Base-by-base conservation (phyloP, 2,797 vertebrate species). In the Pterois miles region DNA sequence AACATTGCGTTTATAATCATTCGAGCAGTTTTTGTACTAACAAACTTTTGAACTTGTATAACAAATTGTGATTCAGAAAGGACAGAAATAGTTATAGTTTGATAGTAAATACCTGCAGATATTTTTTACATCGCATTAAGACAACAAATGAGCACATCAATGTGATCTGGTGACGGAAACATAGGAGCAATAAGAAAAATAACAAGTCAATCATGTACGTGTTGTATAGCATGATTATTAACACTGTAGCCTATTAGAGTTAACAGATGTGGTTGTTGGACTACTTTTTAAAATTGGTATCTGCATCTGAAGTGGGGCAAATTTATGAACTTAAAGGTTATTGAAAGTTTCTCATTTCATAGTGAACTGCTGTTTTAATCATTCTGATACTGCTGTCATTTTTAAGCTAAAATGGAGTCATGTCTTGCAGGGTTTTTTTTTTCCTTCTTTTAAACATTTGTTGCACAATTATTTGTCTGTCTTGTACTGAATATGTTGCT, bases 21-120 rank as follows among this genome's bases (percentile, higher is more conserved):
- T 70, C 56, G 16, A 89, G 80, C 69, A 64, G 50, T 80, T 91
- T 92, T 93, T 92, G 53, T 90, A 89, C 81, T 76, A 76, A 89
- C 20, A n/a, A 53, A 56, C 53, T 81, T 88, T 84, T 86, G 33
- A 86, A 86, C 64, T 87, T 23, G 12, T 74, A 50, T 65, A 65
- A 84, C 65, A 78, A 82, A 68, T 31, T 70, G 40, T 46, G 34
- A 56, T 80, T 78, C 36, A 63, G 53, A 74, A 69, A 79, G 83
- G 9, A 52, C 25, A 69, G n/a, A 65, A 80, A 85, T 77, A 31
- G 81, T 58, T 79, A 5, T 85, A 87, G 85, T 89, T 89, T 91
- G 76, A 84, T 85, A 86, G 78, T 76, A 74, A 81, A 85, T 78
- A 80, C 76, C 66, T 54, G 38, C 22, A 78, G 40, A 73, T 83